A percentile compares a stretch with the other conserved stretches of the same genome.
Evolutionary conservation across 30 jellyfish, hydroid and myxozoan species (phyloP).

Genomic region (Hydractinia symbiolongicarpus): DNA sequence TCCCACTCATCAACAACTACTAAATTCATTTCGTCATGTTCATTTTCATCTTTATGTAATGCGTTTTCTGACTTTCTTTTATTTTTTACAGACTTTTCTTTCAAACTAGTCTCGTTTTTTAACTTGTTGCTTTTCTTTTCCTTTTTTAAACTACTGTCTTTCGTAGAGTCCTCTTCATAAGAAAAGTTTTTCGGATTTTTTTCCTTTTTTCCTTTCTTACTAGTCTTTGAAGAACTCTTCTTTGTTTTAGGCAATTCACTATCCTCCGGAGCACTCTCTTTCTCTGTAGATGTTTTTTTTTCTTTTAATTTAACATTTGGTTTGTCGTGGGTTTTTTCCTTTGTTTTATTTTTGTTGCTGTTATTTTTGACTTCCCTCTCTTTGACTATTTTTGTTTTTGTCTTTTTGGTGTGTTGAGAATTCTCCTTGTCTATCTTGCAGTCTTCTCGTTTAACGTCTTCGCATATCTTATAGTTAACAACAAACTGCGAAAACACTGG

Average conservation of each 20-base stretch:
- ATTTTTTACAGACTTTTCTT: background rate
- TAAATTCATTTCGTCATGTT: background rate
- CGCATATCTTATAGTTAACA: conserved; percentile 23
- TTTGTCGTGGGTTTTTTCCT: too few species aligned
- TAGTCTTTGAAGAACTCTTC: background rate
- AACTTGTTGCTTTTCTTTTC: background rate
- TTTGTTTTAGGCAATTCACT: background rate
- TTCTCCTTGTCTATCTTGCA: background rate
- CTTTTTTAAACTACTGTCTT: background rate
- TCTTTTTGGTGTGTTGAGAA: too few species aligned
- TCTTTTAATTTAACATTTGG: too few species aligned
- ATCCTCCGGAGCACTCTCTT: background rate
- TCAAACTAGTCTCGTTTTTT: background rate
- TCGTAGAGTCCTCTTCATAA: background rate
- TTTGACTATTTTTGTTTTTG: too few species aligned
- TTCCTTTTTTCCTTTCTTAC: background rate
- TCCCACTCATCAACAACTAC: conserved; percentile 9
- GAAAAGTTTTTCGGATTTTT: background rate
- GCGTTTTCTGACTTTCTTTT: background rate
- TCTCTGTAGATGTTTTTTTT: too few species aligned
- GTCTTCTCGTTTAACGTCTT: conserved; percentile 34
- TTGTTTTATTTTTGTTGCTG: too few species aligned
- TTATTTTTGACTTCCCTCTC: too few species aligned
- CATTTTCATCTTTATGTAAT: background rate
- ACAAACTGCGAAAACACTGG: conserved; percentile 22